Percentiles rank a stretch among this genome's conserved stretches.
Conservation (phyloP, 35 echinoderm and acorn worm species). For the Heliocidaris erythrogramma region DNA sequence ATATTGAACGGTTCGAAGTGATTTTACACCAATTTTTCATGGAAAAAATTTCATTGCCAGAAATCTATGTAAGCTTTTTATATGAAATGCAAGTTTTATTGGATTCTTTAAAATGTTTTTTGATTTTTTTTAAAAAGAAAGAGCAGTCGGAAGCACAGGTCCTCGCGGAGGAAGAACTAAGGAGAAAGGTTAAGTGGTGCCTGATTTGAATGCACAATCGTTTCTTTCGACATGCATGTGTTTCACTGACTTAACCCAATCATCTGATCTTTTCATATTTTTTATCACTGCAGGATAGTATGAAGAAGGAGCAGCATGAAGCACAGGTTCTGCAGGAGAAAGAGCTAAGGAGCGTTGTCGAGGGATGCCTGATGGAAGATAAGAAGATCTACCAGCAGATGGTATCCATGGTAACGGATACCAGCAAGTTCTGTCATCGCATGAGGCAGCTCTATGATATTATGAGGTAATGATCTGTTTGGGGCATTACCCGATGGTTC, state of each 20-base stretch:
- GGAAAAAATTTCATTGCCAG: too few relatives aligned
- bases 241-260: too few relatives aligned
- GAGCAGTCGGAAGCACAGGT: slow-evolving; percentile 67
- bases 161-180: slow-evolving; percentile 77
- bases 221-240: too few relatives aligned
- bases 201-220: slow-evolving; percentile 39
- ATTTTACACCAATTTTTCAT: too few relatives aligned
- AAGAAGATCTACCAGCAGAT: slow-evolving; percentile 83
- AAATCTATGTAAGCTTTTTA: too few relatives aligned
- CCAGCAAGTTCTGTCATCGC: slow-evolving; percentile 80
- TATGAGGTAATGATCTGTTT: slow-evolving; percentile 70
- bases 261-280: too few relatives aligned
- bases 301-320: slow-evolving; percentile 66
- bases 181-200: slow-evolving; percentile 87
- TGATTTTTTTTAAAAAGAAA: too few relatives aligned
- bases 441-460: slow-evolving; percentile 91
- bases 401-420: slow-evolving; percentile 72
- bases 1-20: too few relatives aligned
- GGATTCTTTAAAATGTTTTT: too few relatives aligned
- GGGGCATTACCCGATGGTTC: too few relatives aligned
- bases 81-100: too few relatives aligned
- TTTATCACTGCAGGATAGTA: slow-evolving; percentile 57
- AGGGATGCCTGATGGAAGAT: slow-evolving; percentile 94
- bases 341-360: slow-evolving; percentile 87
- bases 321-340: slow-evolving; percentile 81